Base-by-base conservation (phyloP, 2,797 vertebrate species). In the Gobionotothen gibberifrons region DNA sequence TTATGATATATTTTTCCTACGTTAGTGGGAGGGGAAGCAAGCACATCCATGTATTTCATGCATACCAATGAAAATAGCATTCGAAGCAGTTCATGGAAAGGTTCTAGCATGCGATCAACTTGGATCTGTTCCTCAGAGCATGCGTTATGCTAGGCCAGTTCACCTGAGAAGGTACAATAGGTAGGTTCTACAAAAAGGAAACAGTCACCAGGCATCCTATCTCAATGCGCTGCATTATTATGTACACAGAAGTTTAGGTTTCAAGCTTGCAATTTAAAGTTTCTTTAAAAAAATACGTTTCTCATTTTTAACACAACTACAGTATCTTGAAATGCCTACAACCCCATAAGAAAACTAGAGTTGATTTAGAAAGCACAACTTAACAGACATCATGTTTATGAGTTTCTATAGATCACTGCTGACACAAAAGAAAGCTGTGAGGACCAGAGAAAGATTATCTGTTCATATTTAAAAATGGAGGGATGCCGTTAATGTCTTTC, bases 101-200 rank as follows among this genome's bases (percentile, higher is more conserved):
- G 85, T 84, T 92, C 79, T 84, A 82, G 79, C 94, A 93, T 95
- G 95, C 95, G 21, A 52, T 91, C 84, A 67, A 81, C 82, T 71
- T 89, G 72, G 43, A 59, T 82, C 65, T 77, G 72, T 79, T 84
- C 64, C 78, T 91, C 84, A 82, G 85, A 79, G 87, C 91, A 94
- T 93, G 92, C 93, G 42, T 81, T 86, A 79, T 57, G 87, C 85
- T 86, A 89, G 76, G 68, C 81, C 82, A 79, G 76, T 84, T 94
- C 90, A 95, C 94, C 95, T 95, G 95, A 95, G 94, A 89, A 87
- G 86, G 86, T 90, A 90, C 67, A 83, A 63, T 53, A 53, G 74
- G 69, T 69, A 87, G 86, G 76, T 84, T 91, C 88, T 92, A 92
- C 82, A 90, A 93, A 92, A 90, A 53, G 43, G 73, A 72, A 79